Evolutionary conservation across 2,888 invertebrate species (phyloP).

Genomic region (Argyresthia albistria): DNA sequence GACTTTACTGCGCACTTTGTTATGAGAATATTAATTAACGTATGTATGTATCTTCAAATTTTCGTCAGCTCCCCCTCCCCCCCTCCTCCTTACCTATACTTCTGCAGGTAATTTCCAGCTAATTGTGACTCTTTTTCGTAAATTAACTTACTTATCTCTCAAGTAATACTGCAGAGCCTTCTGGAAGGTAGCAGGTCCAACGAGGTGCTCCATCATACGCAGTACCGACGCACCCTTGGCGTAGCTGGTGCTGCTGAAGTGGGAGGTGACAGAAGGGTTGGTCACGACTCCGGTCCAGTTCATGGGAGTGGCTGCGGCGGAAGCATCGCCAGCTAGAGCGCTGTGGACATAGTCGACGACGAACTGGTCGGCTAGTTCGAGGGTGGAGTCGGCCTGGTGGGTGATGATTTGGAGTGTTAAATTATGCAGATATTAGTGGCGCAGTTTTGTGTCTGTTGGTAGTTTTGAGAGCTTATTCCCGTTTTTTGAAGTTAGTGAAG

Average conservation of each 20-base stretch:
- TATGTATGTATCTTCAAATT: too few species aligned
- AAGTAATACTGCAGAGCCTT: constrained; percentile 73
- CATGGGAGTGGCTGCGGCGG: constrained; percentile 41
- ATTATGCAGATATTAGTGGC: too few species aligned
- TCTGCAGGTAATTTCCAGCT: not conserved
- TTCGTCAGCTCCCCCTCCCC: too few species aligned
- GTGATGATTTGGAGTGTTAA: not conserved
- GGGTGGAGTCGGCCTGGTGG: constrained; percentile 36
- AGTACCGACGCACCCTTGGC: constrained; percentile 77
- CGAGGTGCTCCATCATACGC: constrained; percentile 76
- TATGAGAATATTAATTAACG: too few species aligned
- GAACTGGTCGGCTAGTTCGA: constrained; percentile 73
- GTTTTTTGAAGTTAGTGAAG: too few species aligned
- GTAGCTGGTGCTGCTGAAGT: constrained; percentile 80
- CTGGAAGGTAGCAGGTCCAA: constrained; percentile 70
- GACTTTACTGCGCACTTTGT: too few species aligned
- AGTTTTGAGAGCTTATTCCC: too few species aligned
- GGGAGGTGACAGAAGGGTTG: constrained; percentile 62
- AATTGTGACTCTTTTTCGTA: too few species aligned
- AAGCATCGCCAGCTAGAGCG: constrained; percentile 73
- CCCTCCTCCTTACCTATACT: too few species aligned
- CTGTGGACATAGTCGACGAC: constrained; percentile 78
- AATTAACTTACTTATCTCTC: constrained; percentile 56
- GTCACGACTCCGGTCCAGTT: constrained; percentile 69
- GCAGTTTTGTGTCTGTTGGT: too few species aligned